Conservation (phyloP, 2,113 vertebrate species). For the Rhynchomys soricoides region DNA sequence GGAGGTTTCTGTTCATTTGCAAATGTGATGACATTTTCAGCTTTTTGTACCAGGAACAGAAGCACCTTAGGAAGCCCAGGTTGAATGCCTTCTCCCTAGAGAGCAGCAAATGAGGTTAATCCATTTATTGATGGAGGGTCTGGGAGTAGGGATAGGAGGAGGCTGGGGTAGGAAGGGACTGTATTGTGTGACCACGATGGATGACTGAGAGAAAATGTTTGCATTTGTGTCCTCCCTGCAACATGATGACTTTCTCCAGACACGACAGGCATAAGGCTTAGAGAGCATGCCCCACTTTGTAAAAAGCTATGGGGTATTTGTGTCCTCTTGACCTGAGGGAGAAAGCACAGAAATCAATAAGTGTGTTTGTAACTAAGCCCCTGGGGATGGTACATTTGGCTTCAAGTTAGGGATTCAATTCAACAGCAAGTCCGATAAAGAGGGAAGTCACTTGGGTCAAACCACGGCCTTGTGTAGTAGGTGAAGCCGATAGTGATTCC, state of each 20-base stretch:
- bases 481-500: slow-evolving; percentile 49
- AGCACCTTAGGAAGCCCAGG: slow-evolving; percentile 80
- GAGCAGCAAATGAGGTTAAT: slow-evolving; percentile 84
- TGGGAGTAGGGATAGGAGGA: background rate
- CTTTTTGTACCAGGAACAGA: slow-evolving; percentile 80
- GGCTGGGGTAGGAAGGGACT: background rate
- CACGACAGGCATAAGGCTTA: background rate
- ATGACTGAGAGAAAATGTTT: slow-evolving; percentile 46
- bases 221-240: slow-evolving; percentile 60
- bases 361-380: background rate
- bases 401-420: background rate
- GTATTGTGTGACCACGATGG: background rate
- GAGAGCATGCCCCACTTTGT: background rate
- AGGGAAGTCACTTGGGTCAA: background rate
- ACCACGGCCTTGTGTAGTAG: background rate
- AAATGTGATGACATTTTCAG: slow-evolving; percentile 86
- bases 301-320: background rate
- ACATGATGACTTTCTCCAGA: slow-evolving; percentile 17
- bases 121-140: slow-evolving; percentile 69
- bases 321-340: background rate
- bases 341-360: background rate
- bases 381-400: background rate
- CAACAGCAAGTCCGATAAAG: background rate
- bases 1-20: slow-evolving; percentile 83
- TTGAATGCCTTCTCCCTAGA: slow-evolving; percentile 84